Percentiles rank a stretch among this genome's conserved stretches.
Conservation (phyloP, 1,140 invertebrate species). For the Physella acuta region DNA sequence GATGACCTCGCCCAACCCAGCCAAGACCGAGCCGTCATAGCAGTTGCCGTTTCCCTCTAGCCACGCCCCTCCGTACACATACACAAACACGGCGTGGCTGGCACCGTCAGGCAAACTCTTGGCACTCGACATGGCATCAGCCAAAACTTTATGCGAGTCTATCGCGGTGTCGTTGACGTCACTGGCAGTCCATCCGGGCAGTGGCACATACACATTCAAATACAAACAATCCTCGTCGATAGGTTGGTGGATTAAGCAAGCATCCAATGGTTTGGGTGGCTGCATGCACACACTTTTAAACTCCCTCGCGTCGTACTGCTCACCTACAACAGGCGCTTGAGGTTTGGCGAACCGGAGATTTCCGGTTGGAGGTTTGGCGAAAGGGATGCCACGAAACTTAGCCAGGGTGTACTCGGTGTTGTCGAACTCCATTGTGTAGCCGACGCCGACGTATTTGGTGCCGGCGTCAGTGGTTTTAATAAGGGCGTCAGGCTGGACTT, state of each 20-base stretch:
- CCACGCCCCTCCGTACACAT: not conserved
- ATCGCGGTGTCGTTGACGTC: not conserved
- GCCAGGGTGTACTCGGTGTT: not conserved
- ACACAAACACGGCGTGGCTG: constrained; percentile 3
- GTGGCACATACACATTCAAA: not conserved
- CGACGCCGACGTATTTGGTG: not conserved
- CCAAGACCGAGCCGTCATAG: not conserved
- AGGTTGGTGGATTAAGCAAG: not conserved
- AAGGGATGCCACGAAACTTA: not conserved
- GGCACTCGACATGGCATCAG: not conserved
- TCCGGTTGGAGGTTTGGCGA: not conserved
- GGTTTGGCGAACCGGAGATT: no score
- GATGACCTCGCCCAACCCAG: constrained; percentile 51
- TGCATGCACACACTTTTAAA: not conserved
- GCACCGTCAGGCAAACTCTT: not conserved
- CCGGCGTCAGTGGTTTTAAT: no score
- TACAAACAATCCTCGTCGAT: not conserved
- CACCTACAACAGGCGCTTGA: not conserved
- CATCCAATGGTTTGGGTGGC: not conserved
- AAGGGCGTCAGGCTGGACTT: no score
- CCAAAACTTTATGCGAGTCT: not conserved
- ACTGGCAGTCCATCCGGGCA: not conserved
- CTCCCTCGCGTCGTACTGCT: not conserved
- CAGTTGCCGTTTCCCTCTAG: not conserved
- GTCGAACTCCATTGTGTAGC: not conserved